Base-by-base conservation (phyloP, 1,140 invertebrate genomes). In the Ceratina australensis region DNA sequence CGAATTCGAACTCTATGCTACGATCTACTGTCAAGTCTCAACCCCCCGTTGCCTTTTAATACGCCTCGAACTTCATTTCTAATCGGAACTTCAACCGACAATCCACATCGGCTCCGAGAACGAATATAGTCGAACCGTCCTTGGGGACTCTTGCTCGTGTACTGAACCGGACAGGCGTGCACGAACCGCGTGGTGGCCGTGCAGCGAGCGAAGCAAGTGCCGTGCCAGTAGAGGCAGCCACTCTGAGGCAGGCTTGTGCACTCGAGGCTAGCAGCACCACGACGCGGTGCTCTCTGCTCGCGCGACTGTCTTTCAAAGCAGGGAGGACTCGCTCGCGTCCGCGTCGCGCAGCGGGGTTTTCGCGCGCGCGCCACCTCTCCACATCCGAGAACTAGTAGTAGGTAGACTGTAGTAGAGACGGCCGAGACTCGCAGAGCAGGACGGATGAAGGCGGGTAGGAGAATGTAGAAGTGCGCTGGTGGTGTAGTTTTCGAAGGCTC, bases 211-310 rank as follows among this genome's bases (percentile, higher is more conserved):
- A 42, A 42, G 78, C 61, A 42, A 66, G 64, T 50, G 47, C 66
- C 79, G 33, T 42, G 74, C 68, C 52, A 81, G 72, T 52, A 54
- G 68, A 63, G 42, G 60, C 59, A 61, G 56, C 67, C 63, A 71
- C 28, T 60, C 80, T 66, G 47, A 78, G 77, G 67, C 56, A 80
- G 79, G 66, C 69, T 52, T 64, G 33, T 42, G 56, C 57, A 74
- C 63, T 56, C 79, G 63, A 66, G 67, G 69, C 79, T 64, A 60
- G 61, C 79, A 77, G 72, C 72, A 49, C 59, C 50, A 78, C 80
- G 80, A 82, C 74, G 74, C 56, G 67, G 67, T 74, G 68, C 56
- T 78, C 75, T 74, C 69, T 28, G 59, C 33, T 50, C 28, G 63
- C 42, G 15, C 42, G n/a, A 20, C 26, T 22, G 54, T 18, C 63